Percentiles rank a stretch among this genome's conserved stretches.
Conservation (phyloP, 2,113 vertebrate genomes). For the Hypomesus transpacificus region DNA sequence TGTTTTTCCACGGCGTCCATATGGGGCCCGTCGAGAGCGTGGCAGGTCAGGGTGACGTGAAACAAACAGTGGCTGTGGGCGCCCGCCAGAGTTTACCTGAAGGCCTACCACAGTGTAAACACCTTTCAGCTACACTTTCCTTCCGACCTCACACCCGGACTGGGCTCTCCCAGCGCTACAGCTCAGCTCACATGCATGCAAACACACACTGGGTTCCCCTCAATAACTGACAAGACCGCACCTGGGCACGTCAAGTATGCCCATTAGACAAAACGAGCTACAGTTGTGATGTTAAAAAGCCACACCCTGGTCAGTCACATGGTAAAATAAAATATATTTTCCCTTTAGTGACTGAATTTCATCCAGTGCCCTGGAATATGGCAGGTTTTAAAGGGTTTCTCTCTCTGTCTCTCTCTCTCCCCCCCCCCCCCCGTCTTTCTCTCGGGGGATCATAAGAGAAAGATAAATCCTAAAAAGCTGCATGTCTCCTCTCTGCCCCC, state of each 20-base stretch:
- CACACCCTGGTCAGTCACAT: slow-evolving; percentile 7
- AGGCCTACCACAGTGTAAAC: slow-evolving; percentile 30
- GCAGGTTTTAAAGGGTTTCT: slow-evolving; percentile 1
- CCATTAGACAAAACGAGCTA: too few species aligned
- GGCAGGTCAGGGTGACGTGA: slow-evolving; percentile 4
- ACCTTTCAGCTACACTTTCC: slow-evolving; percentile 14
- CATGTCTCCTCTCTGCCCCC: slow-evolving; percentile 35
- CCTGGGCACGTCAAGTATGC: too few species aligned
- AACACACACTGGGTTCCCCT: slow-evolving; percentile 2
- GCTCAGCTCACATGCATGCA: not conserved
- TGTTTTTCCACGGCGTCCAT: slow-evolving; percentile 7
- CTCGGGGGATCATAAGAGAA: slow-evolving; percentile 35
- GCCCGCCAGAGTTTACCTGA: slow-evolving; percentile 25
- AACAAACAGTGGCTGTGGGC: slow-evolving; percentile 30
- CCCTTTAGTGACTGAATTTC: too few species aligned
- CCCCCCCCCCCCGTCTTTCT: not conserved
- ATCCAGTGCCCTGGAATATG: too few species aligned
- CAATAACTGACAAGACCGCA: too few species aligned
- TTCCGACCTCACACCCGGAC: not conserved
- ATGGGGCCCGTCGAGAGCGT: not conserved
- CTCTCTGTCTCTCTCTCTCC: not conserved
- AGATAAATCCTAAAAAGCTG: slow-evolving; percentile 40
- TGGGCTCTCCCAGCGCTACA: too few species aligned
- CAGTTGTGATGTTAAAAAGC: too few species aligned
- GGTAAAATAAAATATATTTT: too few species aligned